Evolutionary conservation across 2,888 invertebrate genomes (phyloP).

Genomic region (Cryptus viduatorius): DNA sequence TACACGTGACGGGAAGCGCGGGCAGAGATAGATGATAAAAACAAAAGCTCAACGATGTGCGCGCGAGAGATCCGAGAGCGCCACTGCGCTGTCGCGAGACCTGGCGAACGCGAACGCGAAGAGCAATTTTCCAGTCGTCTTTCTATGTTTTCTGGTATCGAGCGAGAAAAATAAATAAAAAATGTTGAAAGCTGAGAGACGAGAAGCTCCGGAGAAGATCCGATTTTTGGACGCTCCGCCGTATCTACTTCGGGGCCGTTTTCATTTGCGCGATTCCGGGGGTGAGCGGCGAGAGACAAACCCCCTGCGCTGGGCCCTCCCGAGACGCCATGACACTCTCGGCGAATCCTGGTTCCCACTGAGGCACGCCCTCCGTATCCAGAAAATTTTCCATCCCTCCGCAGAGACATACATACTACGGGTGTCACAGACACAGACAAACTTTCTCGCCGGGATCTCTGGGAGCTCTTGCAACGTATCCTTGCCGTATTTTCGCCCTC

Average conservation of each 20-base stretch:
- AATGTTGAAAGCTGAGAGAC: background rate
- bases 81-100: constrained; percentile 47
- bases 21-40: constrained; percentile 67
- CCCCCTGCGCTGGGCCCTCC: constrained; percentile 26
- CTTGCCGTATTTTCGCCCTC: background rate
- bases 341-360: constrained; percentile 44
- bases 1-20: constrained; percentile 68
- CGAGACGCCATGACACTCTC: constrained; percentile 67
- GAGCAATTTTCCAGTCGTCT: constrained; percentile 12
- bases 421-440: background rate
- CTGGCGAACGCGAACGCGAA: constrained; percentile 31
- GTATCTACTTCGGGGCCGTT: constrained; percentile 26
- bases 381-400: constrained; percentile 59
- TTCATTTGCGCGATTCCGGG: constrained; percentile 14
- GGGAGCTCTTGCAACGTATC: background rate
- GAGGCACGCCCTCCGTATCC: constrained; percentile 55
- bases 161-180: background rate
- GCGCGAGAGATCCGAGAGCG: constrained; percentile 29
- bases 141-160: constrained; percentile 21
- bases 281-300: constrained; percentile 24
- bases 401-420: background rate
- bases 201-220: background rate
- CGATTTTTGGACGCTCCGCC: constrained; percentile 14
- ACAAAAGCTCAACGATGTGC: constrained; percentile 51
- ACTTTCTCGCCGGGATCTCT: background rate